These are phyloP conservation scores for Donacobius atricapilla DNA, from an alignment of 2,113 vertebrate genomes.

Conservation along the genomic window DNA sequence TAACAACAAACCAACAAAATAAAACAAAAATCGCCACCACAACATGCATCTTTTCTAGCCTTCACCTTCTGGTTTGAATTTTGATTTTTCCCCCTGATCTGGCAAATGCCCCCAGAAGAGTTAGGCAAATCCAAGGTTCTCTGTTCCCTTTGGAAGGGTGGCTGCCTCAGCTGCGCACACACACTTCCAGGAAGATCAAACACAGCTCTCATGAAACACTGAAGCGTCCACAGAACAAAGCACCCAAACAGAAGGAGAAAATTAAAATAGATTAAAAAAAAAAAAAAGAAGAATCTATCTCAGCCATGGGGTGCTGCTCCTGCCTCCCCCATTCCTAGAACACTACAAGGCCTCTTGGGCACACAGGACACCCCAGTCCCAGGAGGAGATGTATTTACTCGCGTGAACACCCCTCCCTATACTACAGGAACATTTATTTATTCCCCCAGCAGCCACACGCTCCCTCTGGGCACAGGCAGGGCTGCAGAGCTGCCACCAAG, in stretches of 20 bases:
- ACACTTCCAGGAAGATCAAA: neutral
- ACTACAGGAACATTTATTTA: no score
- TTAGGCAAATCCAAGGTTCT: neutral
- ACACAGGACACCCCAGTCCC: accelerated
- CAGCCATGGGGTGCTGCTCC: neutral
- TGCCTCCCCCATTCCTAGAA: neutral
- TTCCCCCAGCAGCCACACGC: no score
- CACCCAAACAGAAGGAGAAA: neutral
- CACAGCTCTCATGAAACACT: neutral
- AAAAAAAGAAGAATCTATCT: neutral
- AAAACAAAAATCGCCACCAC: neutral
- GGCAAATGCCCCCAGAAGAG: accelerated
- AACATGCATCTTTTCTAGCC: neutral
- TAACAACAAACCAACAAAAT: neutral
- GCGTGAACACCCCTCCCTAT: neutral
- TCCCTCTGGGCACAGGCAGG: neutral
- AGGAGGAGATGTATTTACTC: neutral
- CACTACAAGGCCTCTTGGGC: neutral
- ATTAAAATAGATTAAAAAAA: neutral
- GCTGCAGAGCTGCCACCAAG: neutral
- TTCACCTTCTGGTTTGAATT: neutral
- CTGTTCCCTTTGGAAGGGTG: neutral
- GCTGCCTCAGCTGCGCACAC: neutral
- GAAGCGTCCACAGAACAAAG: neutral
- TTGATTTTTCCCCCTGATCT: neutral